Base-by-base conservation (phyloP, 2,797 vertebrate genomes). In the Vespertilio murinus region DNA sequence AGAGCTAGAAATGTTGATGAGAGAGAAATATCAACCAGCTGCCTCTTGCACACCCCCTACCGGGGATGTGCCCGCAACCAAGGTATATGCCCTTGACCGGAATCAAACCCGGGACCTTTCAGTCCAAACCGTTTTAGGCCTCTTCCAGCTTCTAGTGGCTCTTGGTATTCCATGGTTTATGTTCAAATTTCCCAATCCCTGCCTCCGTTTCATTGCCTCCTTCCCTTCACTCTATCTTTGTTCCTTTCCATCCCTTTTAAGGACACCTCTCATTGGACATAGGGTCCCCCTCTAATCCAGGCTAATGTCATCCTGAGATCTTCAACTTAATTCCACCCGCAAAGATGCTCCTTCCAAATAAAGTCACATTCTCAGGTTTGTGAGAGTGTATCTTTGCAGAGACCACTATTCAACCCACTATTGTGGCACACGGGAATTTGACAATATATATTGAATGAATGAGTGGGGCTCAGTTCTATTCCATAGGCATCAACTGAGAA, bases 301-400 rank as follows among this genome's bases (percentile, higher is more conserved):
- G 64, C 8, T 17, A 3, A 20, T 28, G 49, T 86, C 52, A 33
- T 61, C 59, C 80, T 67, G 33, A 87, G 54, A 18, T 30, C 40
- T 92, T n/a, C 52, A 35, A 75, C 2, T 13, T 42, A 28, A 70
- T 59, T 40, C 12, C 8, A 67, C 28, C 40, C 28, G 2, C 80
- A 83, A 77, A 61, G 45, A 59, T 11, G 8, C 9, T 35, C 75
- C 88, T n/a, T 56, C 22, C 59, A 83, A 65, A 65, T 30, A 52
- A 61, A 30, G 45, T 40, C 2, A 18, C 4, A 28, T 59, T 33
- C 33, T 20, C 2, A 59, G 28, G 59, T 67, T 74, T 11, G 25
- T 17, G 23, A 9, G 12, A 23, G 61, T 1, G 0, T 2, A 0
- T 69, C 59, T 52, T 49, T 83, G 8, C 22, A 12, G 22, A 33